These are phyloP conservation scores for Perognathus longimembris DNA, from an alignment of 2,113 vertebrate genomes.

Conservation along the genomic window DNA sequence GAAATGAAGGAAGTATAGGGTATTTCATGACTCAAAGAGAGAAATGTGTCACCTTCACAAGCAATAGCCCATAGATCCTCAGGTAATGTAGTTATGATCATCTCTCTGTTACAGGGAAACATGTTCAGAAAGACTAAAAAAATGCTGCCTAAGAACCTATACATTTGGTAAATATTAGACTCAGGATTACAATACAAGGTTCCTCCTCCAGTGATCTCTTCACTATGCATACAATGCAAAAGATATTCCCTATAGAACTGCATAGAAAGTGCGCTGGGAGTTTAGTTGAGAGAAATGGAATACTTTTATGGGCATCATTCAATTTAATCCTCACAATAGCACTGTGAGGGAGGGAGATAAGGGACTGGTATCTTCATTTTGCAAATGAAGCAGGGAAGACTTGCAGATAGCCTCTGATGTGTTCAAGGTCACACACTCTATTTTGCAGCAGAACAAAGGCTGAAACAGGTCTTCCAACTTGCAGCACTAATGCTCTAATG, in stretches of 20 bases:
- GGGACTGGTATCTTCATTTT: constrained; percentile 42
- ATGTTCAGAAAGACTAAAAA: neutral
- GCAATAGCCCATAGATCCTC: neutral
- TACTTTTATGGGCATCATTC: constrained; percentile 6
- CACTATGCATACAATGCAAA: neutral
- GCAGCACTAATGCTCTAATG: neutral
- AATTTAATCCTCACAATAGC: constrained; percentile 60
- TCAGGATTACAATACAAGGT: constrained; percentile 1
- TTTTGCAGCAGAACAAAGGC: constrained; percentile 53
- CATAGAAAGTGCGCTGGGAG: neutral
- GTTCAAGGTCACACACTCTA: constrained; percentile 58
- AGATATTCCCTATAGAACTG: constrained; percentile 21
- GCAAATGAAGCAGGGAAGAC: constrained; percentile 24
- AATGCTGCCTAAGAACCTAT: neutral
- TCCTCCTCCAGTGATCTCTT: constrained; percentile 40
- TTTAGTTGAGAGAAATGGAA: constrained; percentile 49
- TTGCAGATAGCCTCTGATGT: constrained; percentile 2
- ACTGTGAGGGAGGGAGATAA: constrained; percentile 56
- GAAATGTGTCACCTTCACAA: neutral
- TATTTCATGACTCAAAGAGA: neutral
- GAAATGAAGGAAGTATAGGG: neutral
- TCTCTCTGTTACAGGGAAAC: neutral
- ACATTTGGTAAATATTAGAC: neutral
- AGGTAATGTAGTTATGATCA: neutral
- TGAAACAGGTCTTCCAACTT: neutral